Percentiles rank a stretch among this genome's conserved stretches.
phyloP scores from a whole-genome alignment of 2,113 vertebrate species.

The Chaetodon auriga region DNA sequence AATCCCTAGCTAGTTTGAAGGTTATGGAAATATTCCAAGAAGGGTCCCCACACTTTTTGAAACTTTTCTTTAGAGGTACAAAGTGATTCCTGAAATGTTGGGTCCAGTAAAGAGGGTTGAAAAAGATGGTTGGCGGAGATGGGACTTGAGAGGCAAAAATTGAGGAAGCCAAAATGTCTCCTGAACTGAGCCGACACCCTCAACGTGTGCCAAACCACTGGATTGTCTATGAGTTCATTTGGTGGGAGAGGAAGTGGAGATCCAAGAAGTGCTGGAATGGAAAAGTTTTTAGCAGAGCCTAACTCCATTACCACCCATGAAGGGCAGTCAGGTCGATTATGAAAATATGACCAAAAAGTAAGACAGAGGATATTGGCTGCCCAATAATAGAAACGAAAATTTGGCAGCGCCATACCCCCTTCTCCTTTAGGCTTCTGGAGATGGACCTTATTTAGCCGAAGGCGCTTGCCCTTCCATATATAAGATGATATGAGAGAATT shows the following conservation, averaged over 20 bases:
- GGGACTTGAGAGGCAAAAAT: too few species aligned
- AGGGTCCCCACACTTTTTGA: too few species aligned
- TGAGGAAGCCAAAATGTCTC: too few species aligned
- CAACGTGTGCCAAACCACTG: too few species aligned
- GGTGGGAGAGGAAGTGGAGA: too few species aligned
- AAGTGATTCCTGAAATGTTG: background rate
- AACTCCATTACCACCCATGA: background rate
- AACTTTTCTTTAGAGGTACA: too few species aligned
- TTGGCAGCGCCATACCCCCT: background rate
- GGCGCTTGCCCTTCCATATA: background rate
- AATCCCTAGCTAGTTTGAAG: too few species aligned
- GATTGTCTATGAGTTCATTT: too few species aligned
- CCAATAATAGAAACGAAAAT: background rate
- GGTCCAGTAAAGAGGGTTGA: background rate
- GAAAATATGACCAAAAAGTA: background rate
- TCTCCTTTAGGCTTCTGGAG: background rate
- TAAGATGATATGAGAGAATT: background rate
- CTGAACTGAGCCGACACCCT: too few species aligned
- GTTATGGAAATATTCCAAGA: too few species aligned
- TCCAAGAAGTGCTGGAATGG: background rate
- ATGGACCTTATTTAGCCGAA: background rate
- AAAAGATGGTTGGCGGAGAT: background rate
- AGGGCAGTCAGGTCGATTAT: background rate
- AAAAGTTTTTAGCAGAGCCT: background rate
- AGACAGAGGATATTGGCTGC: background rate